phyloP scores from a whole-genome alignment of 2,888 invertebrate species.

The Onthophagus sagittarius region DNA sequence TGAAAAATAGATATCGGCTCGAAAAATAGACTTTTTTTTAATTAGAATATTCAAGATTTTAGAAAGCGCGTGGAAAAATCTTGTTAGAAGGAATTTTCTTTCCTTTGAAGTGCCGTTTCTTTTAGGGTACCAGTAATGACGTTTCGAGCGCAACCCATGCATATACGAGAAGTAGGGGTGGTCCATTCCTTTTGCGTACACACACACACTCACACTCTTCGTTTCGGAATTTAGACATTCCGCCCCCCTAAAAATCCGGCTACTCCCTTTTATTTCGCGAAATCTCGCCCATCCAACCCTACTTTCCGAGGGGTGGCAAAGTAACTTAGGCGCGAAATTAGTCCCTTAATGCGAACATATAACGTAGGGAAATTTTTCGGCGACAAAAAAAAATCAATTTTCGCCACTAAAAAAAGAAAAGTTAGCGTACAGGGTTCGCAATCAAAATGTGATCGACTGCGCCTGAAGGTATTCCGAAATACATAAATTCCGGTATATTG shows the following conservation, averaged over 20 bases:
- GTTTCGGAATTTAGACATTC: conserved; percentile 7
- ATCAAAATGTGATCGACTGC: conserved; percentile 47
- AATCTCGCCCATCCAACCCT: neutral
- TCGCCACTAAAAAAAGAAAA: conserved; percentile 24
- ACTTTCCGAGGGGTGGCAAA: neutral
- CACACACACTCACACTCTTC: neutral
- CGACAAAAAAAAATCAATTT: conserved; percentile 22
- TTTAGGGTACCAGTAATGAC: conserved; percentile 45
- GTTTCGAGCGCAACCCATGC: conserved; percentile 47
- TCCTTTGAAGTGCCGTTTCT: conserved; percentile 42
- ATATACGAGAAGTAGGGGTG: conserved; percentile 36
- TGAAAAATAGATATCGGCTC: neutral
- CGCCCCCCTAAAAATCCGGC: neutral
- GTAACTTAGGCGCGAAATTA: conserved; percentile 9
- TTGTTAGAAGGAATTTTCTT: conserved; percentile 31
- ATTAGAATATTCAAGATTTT: neutral
- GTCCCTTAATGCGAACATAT: neutral
- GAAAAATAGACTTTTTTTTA: neutral
- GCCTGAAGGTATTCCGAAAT: conserved; percentile 48
- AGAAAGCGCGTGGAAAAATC: neutral
- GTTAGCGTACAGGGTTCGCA: conserved; percentile 34
- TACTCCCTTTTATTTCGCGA: conserved; percentile 8
- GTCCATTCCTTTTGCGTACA: conserved; percentile 13
- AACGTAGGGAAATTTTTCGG: neutral
- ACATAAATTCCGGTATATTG: conserved; percentile 49